A percentile compares a stretch with the other conserved stretches of the same genome.
These are phyloP conservation scores for Paramuricea clavata DNA, from an alignment of 92 coral and sea anemone species.

Conservation along the genomic window DNA sequence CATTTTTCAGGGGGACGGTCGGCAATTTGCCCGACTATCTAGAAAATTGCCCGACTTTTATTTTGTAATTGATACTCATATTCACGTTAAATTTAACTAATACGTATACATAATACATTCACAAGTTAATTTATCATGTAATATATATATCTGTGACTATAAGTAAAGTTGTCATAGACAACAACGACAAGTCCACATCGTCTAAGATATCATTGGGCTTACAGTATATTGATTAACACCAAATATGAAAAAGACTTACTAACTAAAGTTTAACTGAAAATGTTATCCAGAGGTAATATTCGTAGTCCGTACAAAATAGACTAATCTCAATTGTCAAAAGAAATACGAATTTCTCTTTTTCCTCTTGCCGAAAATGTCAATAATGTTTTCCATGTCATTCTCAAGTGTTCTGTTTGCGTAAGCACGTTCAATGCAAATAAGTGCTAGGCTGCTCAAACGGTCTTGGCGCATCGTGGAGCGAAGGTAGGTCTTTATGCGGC, in stretches of 20 bases:
- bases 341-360: slow-evolving; percentile 1
- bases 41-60: background rate
- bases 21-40: background rate
- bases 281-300: too few species aligned
- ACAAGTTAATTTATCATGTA: too few species aligned
- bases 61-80: background rate
- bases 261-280: too few species aligned
- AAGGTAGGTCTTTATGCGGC: slow-evolving; percentile 19
- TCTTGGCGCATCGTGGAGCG: slow-evolving; percentile 46
- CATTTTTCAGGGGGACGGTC: background rate
- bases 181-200: too few species aligned
- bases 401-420: slow-evolving; percentile 9
- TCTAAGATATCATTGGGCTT: too few species aligned
- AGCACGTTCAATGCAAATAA: slow-evolving; percentile 9
- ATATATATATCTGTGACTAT: too few species aligned
- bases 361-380: slow-evolving; percentile 8
- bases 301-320: too few species aligned
- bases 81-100: too few species aligned
- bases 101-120: too few species aligned
- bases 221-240: too few species aligned
- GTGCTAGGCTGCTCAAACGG: slow-evolving; percentile 45
- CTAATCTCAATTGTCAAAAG: background rate
- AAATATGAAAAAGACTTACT: too few species aligned
- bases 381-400: slow-evolving; percentile 14
- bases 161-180: too few species aligned